These are phyloP conservation scores for Drosophila stalkeri DNA, from an alignment of 2,888 invertebrate genomes.

Conservation along the genomic window DNA sequence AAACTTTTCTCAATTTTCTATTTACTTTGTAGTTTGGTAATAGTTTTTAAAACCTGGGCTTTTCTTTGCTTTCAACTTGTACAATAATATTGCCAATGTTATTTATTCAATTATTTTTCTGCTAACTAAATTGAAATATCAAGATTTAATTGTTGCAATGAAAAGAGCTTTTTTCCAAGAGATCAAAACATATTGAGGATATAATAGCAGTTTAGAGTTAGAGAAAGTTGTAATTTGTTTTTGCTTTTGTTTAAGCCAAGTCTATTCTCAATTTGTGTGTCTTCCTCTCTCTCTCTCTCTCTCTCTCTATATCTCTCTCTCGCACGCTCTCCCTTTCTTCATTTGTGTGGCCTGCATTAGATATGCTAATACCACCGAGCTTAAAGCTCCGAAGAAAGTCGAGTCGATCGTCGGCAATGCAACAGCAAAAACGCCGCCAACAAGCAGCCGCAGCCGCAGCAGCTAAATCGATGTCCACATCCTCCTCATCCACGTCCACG, in stretches of 20 bases:
- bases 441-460: slow-evolving; percentile 4
- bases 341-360: slow-evolving; percentile 17
- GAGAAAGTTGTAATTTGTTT: slow-evolving; percentile 17
- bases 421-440: slow-evolving; percentile 50
- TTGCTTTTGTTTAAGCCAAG: slow-evolving; percentile 29
- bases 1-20: slow-evolving; percentile 34
- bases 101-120: not conserved
- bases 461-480: slow-evolving; percentile 17
- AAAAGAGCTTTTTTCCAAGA: slow-evolving; percentile 57
- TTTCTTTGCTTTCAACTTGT: slow-evolving; percentile 60
- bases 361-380: slow-evolving; percentile 30
- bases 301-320: slow-evolving; percentile 35
- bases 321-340: slow-evolving; percentile 19
- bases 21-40: slow-evolving; percentile 60
- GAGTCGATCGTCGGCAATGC: slow-evolving; percentile 48
- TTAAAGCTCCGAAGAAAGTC: slow-evolving; percentile 47
- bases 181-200: not conserved
- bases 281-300: slow-evolving; percentile 31
- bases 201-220: not conserved
- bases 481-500: not conserved
- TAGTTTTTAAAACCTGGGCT: slow-evolving; percentile 46
- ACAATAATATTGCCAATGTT: slow-evolving; percentile 30
- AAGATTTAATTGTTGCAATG: slow-evolving; percentile 4
- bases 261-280: slow-evolving; percentile 41
- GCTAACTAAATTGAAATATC: not conserved